Evolutionary conservation across 2,113 vertebrate species (phyloP), one percentile per base, ranked within the genome.

Genomic region (Vanacampus margaritifer): DNA sequence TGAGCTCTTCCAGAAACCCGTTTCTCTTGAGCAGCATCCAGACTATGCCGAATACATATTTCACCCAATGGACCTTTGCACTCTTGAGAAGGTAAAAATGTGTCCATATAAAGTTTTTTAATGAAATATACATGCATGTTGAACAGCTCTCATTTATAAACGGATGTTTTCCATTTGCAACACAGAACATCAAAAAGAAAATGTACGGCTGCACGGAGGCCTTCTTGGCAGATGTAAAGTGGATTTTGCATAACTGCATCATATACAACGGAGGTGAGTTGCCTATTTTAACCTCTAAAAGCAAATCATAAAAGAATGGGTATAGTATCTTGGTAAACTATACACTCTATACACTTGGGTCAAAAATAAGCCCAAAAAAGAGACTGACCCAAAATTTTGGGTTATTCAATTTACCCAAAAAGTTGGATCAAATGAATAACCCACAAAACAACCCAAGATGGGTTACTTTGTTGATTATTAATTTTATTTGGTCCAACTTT

Each of bases 161-260:
- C 8, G 1, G 10, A 32, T 68, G 2, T 71, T 72, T 75, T 51
- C 10, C 58, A 65, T 76, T 71, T 72, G 54, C 60, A 16, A 62
- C 54, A 19, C 73, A 92, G 91, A 99, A 98, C 85, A 95, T 98
- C 81, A 98, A 99, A 89, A 99, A 97, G 94, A 98, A 96, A 92
- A 96, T 97, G 94, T 99, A 98, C 35, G 97, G 97, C 84, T 99
- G 96, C 86, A 99, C 97, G 7, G 97, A 99, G 87, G 96, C 97
- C 68, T 99, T 97, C 91, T 88, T 98, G 91, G 96, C 96, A 19
- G 97, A 99, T 69, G 95, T 94, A 58, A 99, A 99, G 89, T 98
- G 97, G 97, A 99, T 99, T 92, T 93, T 98, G 89, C 97, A 99
- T 92, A 99, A 99, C 91, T 99, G 97, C 86, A 99, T 99, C 78